Evolutionary conservation across 1,140 invertebrate genomes (phyloP), one percentile per base, ranked within the genome.

Genomic region (Bicyclus anynana): DNA sequence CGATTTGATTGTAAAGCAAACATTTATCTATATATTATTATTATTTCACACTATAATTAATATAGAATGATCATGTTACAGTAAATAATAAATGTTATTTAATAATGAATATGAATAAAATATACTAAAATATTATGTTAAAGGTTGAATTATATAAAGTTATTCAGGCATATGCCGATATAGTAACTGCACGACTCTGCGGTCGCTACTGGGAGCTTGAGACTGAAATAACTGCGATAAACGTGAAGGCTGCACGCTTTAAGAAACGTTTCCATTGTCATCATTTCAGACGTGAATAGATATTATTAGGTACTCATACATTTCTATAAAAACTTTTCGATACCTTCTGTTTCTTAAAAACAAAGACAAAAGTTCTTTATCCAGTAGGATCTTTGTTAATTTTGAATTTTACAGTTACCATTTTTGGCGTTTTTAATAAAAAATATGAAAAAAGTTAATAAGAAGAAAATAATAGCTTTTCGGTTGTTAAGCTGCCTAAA

Each of bases 1-100:
- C 76, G 67, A 40, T 64, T 69, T 26, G 80, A 80, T 53, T 75
- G 71, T 46, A 81, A 69, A 69, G 74, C 62, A 77, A 86, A 81
- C 83, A 84, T 86, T 80, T 53, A 53, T 16, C 29, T n/a, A 33
- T 12, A n/a, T 12, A 33, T 5, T 16, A 16, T 5, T 10, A 5
- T 40, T 5, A 40, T 40, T 2, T 40, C 4, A 10, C 37, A 37
- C 35, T 9, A 37, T n/a, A n/a, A 37, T n/a, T 5, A 35, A 5
- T 13, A 1, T n/a, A 37, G 12, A 37, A 12, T 5, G 13, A 13
- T 37, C 12, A 37, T 13, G 10, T 37, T 37, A 13, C 3, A 40
- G 5, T 4, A 40, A 17, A 4, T 2, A 3, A 21, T 44, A 6
- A 4, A n/a, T 44, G 10, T 20, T 2, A 44, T 23, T 23, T 2